phyloP scores from a whole-genome alignment of 37 sponge, comb jelly and placozoan species.

The Spongilla lacustris region DNA sequence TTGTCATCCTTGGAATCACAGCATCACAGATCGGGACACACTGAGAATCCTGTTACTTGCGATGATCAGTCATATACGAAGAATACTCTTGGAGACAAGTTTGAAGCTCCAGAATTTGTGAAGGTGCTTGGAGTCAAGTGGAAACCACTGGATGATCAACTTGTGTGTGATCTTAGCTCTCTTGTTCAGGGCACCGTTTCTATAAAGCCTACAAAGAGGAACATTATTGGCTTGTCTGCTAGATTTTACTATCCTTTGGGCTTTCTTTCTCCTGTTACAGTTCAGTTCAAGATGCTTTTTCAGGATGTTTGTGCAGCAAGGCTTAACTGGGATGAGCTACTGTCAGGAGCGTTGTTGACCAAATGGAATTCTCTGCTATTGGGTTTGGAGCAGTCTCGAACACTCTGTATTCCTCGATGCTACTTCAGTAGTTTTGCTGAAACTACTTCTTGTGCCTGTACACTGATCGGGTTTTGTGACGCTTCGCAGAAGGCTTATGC shows the following conservation, averaged over 20 bases:
- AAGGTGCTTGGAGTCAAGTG: constrained; percentile 38
- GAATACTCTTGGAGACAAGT: constrained; percentile 5
- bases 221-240: neutral
- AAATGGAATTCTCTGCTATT: constrained; percentile 8
- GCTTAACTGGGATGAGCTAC: constrained; percentile 24
- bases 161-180: constrained; percentile 9
- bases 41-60: neutral
- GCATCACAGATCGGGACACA: neutral
- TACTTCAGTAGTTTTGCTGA: constrained; percentile 8
- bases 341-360: constrained; percentile 11
- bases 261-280: constrained; percentile 25
- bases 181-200: neutral
- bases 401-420: constrained; percentile 1
- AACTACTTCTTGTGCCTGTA: neutral
- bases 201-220: constrained; percentile 21
- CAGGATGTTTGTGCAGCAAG: constrained; percentile 6
- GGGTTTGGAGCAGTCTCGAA: neutral
- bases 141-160: constrained; percentile 9
- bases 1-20: neutral
- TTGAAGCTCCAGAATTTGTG: neutral
- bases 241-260: constrained; percentile 36
- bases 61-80: constrained; percentile 11
- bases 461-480: constrained; percentile 16
- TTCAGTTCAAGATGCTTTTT: constrained; percentile 36
- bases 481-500: constrained; percentile 17